Percentiles rank a stretch among this genome's conserved stretches.
Conservation (phyloP, 1,140 invertebrate species). For the Drosophila busckii region DNA sequence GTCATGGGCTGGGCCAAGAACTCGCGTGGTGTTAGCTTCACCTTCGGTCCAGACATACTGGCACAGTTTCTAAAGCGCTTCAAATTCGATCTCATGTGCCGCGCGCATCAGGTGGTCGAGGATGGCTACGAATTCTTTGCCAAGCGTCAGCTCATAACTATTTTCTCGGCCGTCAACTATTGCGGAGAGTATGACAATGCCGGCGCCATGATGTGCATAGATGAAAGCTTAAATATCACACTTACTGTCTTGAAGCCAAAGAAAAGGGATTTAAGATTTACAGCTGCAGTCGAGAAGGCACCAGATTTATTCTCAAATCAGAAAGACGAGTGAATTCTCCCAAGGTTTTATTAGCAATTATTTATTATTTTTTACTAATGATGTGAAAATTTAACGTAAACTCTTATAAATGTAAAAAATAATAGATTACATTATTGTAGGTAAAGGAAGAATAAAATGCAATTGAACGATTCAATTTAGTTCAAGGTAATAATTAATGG, state of each 20-base stretch:
- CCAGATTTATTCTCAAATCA: slow-evolving; percentile 6
- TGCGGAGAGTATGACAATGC: slow-evolving; percentile 98
- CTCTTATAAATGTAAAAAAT: neutral
- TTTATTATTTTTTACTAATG: too few relatives aligned
- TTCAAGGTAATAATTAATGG: too few relatives aligned
- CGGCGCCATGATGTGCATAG: slow-evolving; percentile 98
- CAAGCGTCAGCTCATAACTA: slow-evolving; percentile 97
- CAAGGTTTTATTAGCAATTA: too few relatives aligned
- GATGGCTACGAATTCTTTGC: slow-evolving; percentile 99
- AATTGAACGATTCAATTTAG: neutral
- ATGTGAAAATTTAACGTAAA: too few relatives aligned
- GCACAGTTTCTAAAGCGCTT: slow-evolving; percentile 95
- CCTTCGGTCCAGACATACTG: slow-evolving; percentile 94
- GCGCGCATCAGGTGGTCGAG: slow-evolving; percentile 98
- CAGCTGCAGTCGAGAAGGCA: slow-evolving; percentile 5
- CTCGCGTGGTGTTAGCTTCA: slow-evolving; percentile 96
- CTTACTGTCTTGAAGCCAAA: slow-evolving; percentile 83
- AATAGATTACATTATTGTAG: neutral
- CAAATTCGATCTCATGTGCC: slow-evolving; percentile 95
- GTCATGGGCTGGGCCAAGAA: slow-evolving; percentile 94
- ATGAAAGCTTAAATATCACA: slow-evolving; percentile 98
- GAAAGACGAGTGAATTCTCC: too few relatives aligned
- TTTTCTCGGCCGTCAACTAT: slow-evolving; percentile 86
- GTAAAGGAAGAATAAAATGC: neutral
- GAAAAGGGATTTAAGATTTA: neutral